Conservation (phyloP, 2,888 invertebrate genomes). For the Plusia festucae region DNA sequence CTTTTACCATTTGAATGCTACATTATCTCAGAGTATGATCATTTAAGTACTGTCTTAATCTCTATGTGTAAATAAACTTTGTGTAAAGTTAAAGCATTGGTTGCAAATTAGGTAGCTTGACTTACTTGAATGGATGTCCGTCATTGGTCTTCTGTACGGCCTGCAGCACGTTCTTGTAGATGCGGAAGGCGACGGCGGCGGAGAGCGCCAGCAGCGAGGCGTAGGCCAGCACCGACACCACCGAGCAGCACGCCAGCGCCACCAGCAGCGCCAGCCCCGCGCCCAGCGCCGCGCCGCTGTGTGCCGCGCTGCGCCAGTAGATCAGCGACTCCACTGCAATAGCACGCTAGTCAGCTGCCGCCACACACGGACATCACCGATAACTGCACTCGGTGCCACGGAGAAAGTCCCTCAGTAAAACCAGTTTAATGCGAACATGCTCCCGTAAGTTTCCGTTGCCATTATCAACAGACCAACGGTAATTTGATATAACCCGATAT, state of each 20-base stretch:
- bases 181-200: slow-evolving; percentile 97
- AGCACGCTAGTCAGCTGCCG: neutral
- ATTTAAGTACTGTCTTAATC: no score
- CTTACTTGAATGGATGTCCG: slow-evolving; percentile 99
- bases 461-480: slow-evolving; percentile 7
- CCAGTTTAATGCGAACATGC: slow-evolving; percentile 27
- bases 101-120: slow-evolving; percentile 43
- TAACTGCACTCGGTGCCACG: neutral
- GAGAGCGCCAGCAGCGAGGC: slow-evolving; percentile 95
- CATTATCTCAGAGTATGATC: no score
- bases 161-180: slow-evolving; percentile 98
- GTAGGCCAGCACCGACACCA: slow-evolving; percentile 98
- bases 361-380: neutral
- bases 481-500: neutral
- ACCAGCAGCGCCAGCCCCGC: slow-evolving; percentile 96
- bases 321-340: slow-evolving; percentile 97
- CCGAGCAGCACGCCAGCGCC: slow-evolving; percentile 98
- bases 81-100: neutral
- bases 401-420: slow-evolving; percentile 28
- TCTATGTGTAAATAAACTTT: no score
- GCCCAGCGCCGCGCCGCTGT: slow-evolving; percentile 98
- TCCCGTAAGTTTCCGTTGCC: slow-evolving; percentile 13
- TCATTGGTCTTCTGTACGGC: slow-evolving; percentile 98
- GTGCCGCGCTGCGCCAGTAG: slow-evolving; percentile 99
- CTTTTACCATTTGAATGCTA: no score